Conservation (phyloP, 2,888 invertebrate genomes). For the Calephelis perditalis region DNA sequence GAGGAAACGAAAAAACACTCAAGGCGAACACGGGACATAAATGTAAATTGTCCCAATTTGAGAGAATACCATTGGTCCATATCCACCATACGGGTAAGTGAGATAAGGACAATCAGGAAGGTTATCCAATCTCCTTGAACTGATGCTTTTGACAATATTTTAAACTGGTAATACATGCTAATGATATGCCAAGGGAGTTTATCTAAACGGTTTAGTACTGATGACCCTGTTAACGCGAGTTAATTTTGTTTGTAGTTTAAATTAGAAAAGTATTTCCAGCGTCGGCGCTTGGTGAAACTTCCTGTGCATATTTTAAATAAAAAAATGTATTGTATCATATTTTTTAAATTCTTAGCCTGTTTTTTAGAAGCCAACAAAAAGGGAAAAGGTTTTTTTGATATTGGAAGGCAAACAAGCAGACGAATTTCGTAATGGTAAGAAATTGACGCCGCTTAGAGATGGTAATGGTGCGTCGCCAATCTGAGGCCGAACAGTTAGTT, state of each 20-base stretch:
- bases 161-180: slow-evolving; percentile 52
- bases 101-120: slow-evolving; percentile 64
- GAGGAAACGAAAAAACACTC: slow-evolving; percentile 29
- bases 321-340: too few species aligned
- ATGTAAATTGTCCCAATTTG: slow-evolving; percentile 40
- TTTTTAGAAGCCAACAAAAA: too few species aligned
- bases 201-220: slow-evolving; percentile 37
- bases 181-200: slow-evolving; percentile 46
- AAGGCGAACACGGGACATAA: slow-evolving; percentile 30
- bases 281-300: too few species aligned
- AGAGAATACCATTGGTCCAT: slow-evolving; percentile 43
- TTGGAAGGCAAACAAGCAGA: too few species aligned
- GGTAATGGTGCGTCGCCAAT: too few species aligned
- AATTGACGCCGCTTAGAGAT: too few species aligned
- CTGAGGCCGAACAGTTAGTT: too few species aligned
- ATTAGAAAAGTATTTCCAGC: not conserved
- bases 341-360: too few species aligned
- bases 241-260: not conserved
- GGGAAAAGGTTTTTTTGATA: too few species aligned
- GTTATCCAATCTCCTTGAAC: slow-evolving; percentile 69
- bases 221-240: slow-evolving; percentile 26
- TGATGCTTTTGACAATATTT: slow-evolving; percentile 53
- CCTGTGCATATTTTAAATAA: too few species aligned
- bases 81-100: slow-evolving; percentile 47
- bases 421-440: too few species aligned